Evolutionary conservation across 2,797 vertebrate genomes (phyloP), one percentile per base, ranked within the genome.

Genomic region (Intellagama lesueurii): DNA sequence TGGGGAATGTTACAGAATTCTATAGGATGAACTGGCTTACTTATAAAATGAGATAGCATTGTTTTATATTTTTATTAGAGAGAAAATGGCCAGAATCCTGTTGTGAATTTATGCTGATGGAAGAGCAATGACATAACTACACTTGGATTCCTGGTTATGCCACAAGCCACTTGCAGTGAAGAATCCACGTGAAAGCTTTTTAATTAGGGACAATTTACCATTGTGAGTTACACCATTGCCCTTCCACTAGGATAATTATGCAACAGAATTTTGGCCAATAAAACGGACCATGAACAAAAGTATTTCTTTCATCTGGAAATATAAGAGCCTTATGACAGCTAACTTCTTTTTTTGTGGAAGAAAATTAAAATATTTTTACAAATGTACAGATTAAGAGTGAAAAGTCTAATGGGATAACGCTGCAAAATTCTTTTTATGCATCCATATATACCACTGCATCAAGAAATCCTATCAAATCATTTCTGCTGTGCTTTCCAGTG

Each of bases 361-460:
- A 81, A 81, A 81, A 40, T 24, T n/a, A 30, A 86, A 79, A 24
- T 32, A 19, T 35, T 85, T 56, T 86, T 86, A 44, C 60, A 86
- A 47, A 73, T 73, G 47, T 35, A 60, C 75, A 16, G 9, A 24
- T 49, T 69, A n/a, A 66, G 30, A 26, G 44, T 78, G 64, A 79
- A 32, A 24, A 32, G 28, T 40, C 35, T 47, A 47, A n/a, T 28
- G 66, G 75, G 24, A 79, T 52, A 81, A 70, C 24, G 1, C 24
- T 72, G 19, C 64, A 77, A 44, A 56, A 47, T 14, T 70, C 30
- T 40, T 30, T 35, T 11, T 56, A 56, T 56, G 52, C 52, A 56
- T 11, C 9, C 14, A 56, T 14, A 56, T 56, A 56, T 12, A 14
- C 52, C 14, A 14, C 12, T 56, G 52, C 14, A 56, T 56, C 14